Base-by-base conservation (phyloP, 2,113 vertebrate species). In the Ornithorhynchus anatinus region DNA sequence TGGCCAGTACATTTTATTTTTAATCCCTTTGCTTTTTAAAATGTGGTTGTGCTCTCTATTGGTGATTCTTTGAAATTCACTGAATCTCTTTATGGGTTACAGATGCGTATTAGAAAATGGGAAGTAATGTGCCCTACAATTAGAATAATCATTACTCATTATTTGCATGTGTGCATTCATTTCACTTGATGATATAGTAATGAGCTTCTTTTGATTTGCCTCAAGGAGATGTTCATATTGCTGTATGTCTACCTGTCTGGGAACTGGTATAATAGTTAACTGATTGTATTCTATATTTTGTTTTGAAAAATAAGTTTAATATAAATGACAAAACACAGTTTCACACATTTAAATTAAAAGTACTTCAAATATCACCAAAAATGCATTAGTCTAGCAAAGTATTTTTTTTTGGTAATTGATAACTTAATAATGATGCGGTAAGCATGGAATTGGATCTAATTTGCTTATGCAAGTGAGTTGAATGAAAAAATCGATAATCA, bases 391-490 rank as follows among this genome's bases (percentile, higher is more conserved):
- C 44, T 80, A 37, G 23, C 22, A 59, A 72, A 72, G 62, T 81
- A 68, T 56, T 50, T 82, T 76, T 85, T 67, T 45, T 63, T 76
- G n/a, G 37, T 84, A 85, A 88, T 82, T 89, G 87, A 72, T 86
- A 89, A 88, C 69, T 77, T 88, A 80, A 75, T 89, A 88, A 89
- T 85, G 88, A 89, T 88, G 82, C 79, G 72, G 72, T 86, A 82
- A 88, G 85, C 72, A 81, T 69, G 82, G 75, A 93, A 93, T 93
- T 93, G 92, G 73, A 62, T 79, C 73, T 88, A 88, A 93, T 94
- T 93, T 93, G 88, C 86, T 89, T 91, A 89, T 92, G 84, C 77
- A 88, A 90, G 88, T 84, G 88, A 90, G 82, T 79, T 90, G 85
- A 81, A 84, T 88, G 60, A 79, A 29, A 75, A 84, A 81, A 91